These are phyloP conservation scores for Trachelus iudaicus DNA, from an alignment of 2,888 invertebrate genomes.

Conservation along the genomic window DNA sequence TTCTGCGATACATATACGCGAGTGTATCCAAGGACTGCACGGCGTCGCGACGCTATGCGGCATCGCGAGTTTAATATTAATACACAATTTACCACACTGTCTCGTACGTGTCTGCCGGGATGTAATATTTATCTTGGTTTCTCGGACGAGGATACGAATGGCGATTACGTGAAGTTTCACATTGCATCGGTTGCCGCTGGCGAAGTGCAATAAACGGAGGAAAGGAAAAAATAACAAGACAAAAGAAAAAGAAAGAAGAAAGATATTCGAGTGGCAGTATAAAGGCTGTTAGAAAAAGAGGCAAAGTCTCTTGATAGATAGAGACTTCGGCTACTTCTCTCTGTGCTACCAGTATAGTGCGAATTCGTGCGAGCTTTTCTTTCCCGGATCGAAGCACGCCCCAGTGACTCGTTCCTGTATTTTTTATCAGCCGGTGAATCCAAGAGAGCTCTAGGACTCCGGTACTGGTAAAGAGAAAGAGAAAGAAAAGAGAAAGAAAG, in stretches of 20 bases:
- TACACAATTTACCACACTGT: conserved; percentile 50
- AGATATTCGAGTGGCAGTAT: too few species aligned
- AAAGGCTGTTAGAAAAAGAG: too few species aligned
- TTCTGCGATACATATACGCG: too few species aligned
- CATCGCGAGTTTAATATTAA: conserved; percentile 50
- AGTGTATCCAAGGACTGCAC: too few species aligned
- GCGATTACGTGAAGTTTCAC: conserved; percentile 36
- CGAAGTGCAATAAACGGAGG: background rate
- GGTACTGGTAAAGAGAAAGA: background rate
- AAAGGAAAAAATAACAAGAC: background rate
- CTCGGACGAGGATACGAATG: conserved; percentile 43
- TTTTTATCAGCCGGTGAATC: conserved; percentile 1
- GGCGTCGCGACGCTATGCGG: background rate
- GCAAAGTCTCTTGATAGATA: too few species aligned
- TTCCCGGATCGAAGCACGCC: conserved; percentile 34
- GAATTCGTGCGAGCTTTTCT: conserved; percentile 1
- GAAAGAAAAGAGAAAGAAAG: background rate
- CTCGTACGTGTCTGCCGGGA: conserved; percentile 33
- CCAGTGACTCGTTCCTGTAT: conserved; percentile 33
- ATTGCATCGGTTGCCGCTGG: conserved; percentile 3
- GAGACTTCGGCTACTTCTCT: too few species aligned
- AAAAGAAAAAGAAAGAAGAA: too few species aligned
- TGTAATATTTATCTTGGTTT: conserved; percentile 45
- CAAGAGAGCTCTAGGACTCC: background rate
- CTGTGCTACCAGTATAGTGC: too few species aligned